A percentile compares a stretch with the other conserved stretches of the same genome.
Evolutionary conservation across 2,797 vertebrate genomes (phyloP).

Genomic region (Paramormyrops hopkinsi): DNA sequence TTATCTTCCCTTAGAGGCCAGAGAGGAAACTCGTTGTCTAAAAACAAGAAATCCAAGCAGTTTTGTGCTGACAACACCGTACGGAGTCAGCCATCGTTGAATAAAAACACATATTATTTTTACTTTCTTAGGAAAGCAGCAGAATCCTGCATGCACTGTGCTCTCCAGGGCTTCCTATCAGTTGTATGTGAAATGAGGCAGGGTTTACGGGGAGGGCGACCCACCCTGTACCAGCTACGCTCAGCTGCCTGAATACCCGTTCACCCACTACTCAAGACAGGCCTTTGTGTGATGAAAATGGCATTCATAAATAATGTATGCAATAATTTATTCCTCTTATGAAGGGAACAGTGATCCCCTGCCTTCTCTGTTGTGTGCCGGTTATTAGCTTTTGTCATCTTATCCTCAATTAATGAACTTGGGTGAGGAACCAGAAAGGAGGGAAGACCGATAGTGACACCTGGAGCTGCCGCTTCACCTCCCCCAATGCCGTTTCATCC

Average conservation of each 20-base stretch:
- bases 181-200: neutral
- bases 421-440: neutral
- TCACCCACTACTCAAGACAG: neutral
- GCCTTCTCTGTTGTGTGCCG: neutral
- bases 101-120: neutral
- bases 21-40: neutral
- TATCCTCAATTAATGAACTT: conserved; percentile 5
- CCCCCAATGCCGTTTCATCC: neutral
- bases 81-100: neutral
- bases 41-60: neutral
- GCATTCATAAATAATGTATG: conserved; percentile 10
- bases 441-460: neutral
- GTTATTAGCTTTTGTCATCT: neutral
- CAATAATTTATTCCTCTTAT: neutral
- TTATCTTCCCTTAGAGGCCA: neutral
- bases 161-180: neutral
- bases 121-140: neutral
- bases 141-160: neutral
- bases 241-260: neutral
- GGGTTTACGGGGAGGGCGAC: neutral
- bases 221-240: neutral
- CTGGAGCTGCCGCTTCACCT: neutral
- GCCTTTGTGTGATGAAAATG: neutral
- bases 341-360: conserved; percentile 7
- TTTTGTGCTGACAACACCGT: neutral